A percentile compares a stretch with the other conserved stretches of the same genome.
phyloP scores from a whole-genome alignment of 2,888 invertebrate genomes.

The Omphaloscelis lunosa region DNA sequence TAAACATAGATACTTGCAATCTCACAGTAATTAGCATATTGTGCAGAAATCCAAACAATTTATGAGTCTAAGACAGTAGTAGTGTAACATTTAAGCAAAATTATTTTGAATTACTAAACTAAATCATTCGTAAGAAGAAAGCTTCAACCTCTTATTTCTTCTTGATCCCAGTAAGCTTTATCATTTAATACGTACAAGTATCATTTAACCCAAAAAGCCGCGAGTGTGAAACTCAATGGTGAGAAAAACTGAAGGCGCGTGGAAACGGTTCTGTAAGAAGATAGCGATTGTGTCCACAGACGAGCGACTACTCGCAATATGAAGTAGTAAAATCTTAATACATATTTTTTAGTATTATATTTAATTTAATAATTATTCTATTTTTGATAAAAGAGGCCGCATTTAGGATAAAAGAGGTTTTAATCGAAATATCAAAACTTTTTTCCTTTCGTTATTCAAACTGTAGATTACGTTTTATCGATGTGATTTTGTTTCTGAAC shows the following conservation, averaged over 20 bases:
- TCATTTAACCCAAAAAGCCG: conserved; percentile 56
- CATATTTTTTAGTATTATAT: neutral
- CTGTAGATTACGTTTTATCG: neutral
- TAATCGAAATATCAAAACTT: neutral
- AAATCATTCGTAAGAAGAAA: neutral
- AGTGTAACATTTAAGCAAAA: too few species aligned
- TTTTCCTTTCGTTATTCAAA: neutral
- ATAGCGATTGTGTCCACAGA: conserved; percentile 50
- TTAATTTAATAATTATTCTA: neutral
- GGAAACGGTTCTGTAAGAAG: conserved; percentile 58
- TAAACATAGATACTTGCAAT: neutral
- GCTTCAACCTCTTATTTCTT: conserved; percentile 6
- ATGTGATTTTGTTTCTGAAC: conserved; percentile 16
- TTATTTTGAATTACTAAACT: neutral
- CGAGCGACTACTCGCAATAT: conserved; percentile 32
- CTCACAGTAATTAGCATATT: neutral
- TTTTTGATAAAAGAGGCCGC: neutral
- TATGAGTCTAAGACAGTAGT: neutral
- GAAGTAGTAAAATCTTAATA: neutral
- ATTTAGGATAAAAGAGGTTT: neutral
- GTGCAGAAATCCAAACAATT: neutral
- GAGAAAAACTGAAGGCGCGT: conserved; percentile 63
- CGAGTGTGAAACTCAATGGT: conserved; percentile 65
- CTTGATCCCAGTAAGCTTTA: conserved; percentile 34
- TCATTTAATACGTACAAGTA: conserved; percentile 44